Conservation (phyloP, 2,113 vertebrate species). For the Cromileptes altivelis region DNA sequence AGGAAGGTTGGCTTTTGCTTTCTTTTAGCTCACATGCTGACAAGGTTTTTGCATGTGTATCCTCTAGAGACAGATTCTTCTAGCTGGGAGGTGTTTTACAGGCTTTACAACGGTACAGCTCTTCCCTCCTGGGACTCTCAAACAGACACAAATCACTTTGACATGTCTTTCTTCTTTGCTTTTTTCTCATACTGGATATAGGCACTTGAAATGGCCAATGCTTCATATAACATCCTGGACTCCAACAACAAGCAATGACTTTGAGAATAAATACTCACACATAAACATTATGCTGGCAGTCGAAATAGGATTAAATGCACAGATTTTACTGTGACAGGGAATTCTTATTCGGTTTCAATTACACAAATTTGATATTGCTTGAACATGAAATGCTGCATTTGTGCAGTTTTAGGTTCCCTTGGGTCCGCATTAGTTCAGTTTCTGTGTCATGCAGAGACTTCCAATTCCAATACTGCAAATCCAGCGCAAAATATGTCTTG, state of each 20-base stretch:
- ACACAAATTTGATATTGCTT: slow-evolving; percentile 16
- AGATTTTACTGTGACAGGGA: slow-evolving; percentile 2
- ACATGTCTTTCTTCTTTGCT: slow-evolving; percentile 60
- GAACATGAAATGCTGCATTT: slow-evolving; percentile 33
- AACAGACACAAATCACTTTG: slow-evolving; percentile 81
- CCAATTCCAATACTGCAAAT: slow-evolving; percentile 39
- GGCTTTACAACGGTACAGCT: slow-evolving; percentile 71
- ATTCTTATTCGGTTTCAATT: slow-evolving; percentile 7
- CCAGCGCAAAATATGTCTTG: slow-evolving; percentile 35
- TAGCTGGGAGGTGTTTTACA: slow-evolving; percentile 81
- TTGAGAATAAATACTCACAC: slow-evolving; percentile 23
- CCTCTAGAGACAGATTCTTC: slow-evolving; percentile 74
- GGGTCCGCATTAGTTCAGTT: slow-evolving; percentile 27
- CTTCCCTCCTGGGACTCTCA: slow-evolving; percentile 68
- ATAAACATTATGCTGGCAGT: slow-evolving; percentile 34
- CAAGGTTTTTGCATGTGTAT: slow-evolving; percentile 74
- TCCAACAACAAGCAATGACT: slow-evolving; percentile 5
- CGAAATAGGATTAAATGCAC: slow-evolving; percentile 42
- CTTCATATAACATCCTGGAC: slow-evolving; percentile 29
- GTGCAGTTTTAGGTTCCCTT: slow-evolving; percentile 26
- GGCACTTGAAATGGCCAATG: slow-evolving; percentile 26
- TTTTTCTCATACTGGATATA: slow-evolving; percentile 42
- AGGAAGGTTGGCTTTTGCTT: slow-evolving; percentile 41
- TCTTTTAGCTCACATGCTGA: slow-evolving; percentile 68
- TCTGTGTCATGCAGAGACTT: slow-evolving; percentile 18